Conservation (phyloP, 2,797 vertebrate genomes). For the Sebastes steindachneri region DNA sequence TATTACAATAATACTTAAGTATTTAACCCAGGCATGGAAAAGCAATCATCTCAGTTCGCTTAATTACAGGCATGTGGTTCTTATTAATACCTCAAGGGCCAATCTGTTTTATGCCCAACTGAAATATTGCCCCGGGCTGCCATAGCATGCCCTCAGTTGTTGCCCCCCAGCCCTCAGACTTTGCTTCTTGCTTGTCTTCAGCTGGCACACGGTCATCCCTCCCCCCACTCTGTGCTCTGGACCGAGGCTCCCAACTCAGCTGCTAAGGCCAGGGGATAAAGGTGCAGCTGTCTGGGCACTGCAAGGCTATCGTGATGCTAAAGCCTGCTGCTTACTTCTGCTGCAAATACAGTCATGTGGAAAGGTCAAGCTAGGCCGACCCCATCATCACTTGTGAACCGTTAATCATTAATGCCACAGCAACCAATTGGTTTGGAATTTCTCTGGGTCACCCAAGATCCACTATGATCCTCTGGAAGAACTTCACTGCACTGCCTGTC, state of each 20-base stretch:
- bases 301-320: conserved; percentile 65
- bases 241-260: conserved; percentile 55
- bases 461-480: conserved; percentile 60
- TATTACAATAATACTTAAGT: neutral
- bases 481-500: conserved; percentile 28
- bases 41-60: conserved; percentile 6
- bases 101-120: conserved; percentile 23
- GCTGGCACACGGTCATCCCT: conserved; percentile 7
- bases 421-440: conserved; percentile 68
- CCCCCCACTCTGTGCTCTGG: conserved; percentile 11
- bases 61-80: conserved; percentile 30
- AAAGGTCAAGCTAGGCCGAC: conserved; percentile 76
- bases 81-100: conserved; percentile 19
- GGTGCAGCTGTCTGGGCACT: conserved; percentile 76
- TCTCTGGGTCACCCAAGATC: conserved; percentile 58
- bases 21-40: conserved; percentile 6
- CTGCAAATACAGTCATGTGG: conserved; percentile 63
- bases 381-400: conserved; percentile 55
- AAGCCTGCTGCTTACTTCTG: conserved; percentile 69
- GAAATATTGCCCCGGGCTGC: conserved; percentile 10
- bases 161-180: neutral
- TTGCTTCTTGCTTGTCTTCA: conserved; percentile 17
- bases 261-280: conserved; percentile 73
- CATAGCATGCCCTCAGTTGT: neutral
- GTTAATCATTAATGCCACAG: conserved; percentile 73